These are phyloP conservation scores for Diplogasteroides magnus DNA, from an alignment of 1,140 invertebrate species.

Conservation along the genomic window DNA sequence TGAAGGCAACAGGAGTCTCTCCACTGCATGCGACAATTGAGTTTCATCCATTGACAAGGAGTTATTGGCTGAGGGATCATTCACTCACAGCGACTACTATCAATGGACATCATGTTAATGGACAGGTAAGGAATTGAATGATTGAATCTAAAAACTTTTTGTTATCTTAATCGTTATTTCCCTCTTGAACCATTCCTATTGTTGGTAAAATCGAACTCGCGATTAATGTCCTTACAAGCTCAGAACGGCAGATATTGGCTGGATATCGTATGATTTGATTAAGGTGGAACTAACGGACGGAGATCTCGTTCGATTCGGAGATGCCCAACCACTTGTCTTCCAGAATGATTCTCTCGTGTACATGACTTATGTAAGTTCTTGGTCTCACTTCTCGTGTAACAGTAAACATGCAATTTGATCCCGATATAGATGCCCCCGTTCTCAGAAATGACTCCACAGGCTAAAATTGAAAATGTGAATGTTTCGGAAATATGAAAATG, in stretches of 20 bases:
- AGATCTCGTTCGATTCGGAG: constrained; percentile 15
- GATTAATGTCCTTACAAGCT: too few relatives aligned
- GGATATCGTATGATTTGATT: too few relatives aligned
- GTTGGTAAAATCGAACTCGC: too few relatives aligned
- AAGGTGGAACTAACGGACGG: constrained; percentile 11
- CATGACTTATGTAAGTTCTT: background rate
- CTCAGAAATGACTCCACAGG: too few relatives aligned
- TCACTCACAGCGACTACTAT: constrained; percentile 7
- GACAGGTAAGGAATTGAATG: background rate
- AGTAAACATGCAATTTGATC: too few relatives aligned
- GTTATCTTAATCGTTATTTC: background rate
- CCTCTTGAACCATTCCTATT: background rate
- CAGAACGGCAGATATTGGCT: too few relatives aligned
- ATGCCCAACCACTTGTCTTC: constrained; percentile 18
- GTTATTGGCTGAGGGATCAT: constrained; percentile 8
- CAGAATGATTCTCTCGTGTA: constrained; percentile 5
- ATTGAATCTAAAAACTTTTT: background rate
- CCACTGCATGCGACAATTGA: constrained; percentile 9
- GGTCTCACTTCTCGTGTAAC: too few relatives aligned
- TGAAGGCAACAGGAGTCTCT: background rate
- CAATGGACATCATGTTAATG: constrained; percentile 6
- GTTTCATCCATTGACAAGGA: constrained; percentile 2
- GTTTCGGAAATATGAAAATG: background rate
- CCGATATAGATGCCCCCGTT: too few relatives aligned
- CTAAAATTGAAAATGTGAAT: background rate